Base-by-base conservation (phyloP, 1,140 invertebrate genomes). In the Oedothorax gibbosus region DNA sequence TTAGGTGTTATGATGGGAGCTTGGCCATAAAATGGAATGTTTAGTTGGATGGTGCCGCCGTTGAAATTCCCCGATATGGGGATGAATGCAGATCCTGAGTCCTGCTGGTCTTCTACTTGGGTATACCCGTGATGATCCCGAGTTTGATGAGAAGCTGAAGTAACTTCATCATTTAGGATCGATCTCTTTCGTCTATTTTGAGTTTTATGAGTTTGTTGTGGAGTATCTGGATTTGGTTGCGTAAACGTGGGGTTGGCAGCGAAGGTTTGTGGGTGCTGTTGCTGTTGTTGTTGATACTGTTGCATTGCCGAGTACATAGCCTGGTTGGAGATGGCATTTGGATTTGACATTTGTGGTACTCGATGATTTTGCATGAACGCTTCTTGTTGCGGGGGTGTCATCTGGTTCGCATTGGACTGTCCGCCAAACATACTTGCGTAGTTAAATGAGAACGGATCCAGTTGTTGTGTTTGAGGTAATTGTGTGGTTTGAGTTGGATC, bases 281-380 rank as follows among this genome's bases (percentile, higher is more conserved):
- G 35, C 7, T 21, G 14, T 69, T 72, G 51, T 20, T 15, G 51
- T 21, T 7, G 14, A 21, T 21, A 6, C 20, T 35, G 35, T 9
- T 51, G 77, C 14, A 68, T 80, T 7, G 73, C 62, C 2, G 50
- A 7, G 51, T 76, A 71, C 53, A 75, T 49, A 3, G 62, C 18
- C 4, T 64, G 68, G 10, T 11, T 57, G 49, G 66, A 8, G 6
- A 56, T 57, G 9, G 68, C 12, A 5, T 20, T 49, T 57, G 69
- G 11, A 65, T 73, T 82, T 35, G 69, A 3, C n/a, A 18, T 75
- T 14, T 10, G 9, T 50, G 57, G 71, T 18, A 76, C n/a, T 68
- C 81, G 57, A 49, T 84, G 81, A 50, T 84, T 84, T 18, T 75
- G 81, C 21, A 84, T 35, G 51, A 84, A 68, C 11, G 81, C n/a